Evolutionary conservation across 2,797 vertebrate genomes (phyloP), one percentile per base, ranked within the genome.

Genomic region (Hemitrygon akajei): DNA sequence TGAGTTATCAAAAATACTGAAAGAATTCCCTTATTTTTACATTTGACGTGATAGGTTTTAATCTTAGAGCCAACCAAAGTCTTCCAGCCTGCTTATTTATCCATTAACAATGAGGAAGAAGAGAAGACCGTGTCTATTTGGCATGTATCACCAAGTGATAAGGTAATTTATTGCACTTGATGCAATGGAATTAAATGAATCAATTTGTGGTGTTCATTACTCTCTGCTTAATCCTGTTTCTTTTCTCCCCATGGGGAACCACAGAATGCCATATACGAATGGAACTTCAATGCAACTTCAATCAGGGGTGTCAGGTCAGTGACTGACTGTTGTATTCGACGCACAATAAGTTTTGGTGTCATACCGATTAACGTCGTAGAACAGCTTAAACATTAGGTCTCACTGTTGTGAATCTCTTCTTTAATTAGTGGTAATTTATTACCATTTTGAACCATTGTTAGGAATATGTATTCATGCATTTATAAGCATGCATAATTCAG

Each of bases 11-110:
- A 71, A 22, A 71, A 93, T 25, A 71, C 1, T 11, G 60, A 37
- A 75, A 27, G 75, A 12, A 18, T 93, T 93, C 11, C 11, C n/a
- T 22, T 73, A 81, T 80, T 56, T 94, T 93, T 47, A 75, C 27
- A 56, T 34, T 89, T 69, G n/a, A 30, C n/a, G 6, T 76, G 69
- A 25, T 95, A 99, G 98, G 98, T 99, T 94, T 96, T 99, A 96
- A 99, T 99, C 95, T 95, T 99, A 94, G 99, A 99, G 96, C 98
- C 98, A 94, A 99, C 98, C 69, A 99, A 99, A 97, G 97, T 99
- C 89, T 99, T 99, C 95, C 99, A 98, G 93, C 98, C 99, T 9
- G 99, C 98, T 0, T 99, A 99, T 96, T 96, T 99, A 94, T 98
- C 98, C 76, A 99, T 99, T 95, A 99, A 99, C 96, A 99, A 98